Conservation (phyloP, 2,888 invertebrate species). For the Acanthococcus lagerstroemiae region DNA sequence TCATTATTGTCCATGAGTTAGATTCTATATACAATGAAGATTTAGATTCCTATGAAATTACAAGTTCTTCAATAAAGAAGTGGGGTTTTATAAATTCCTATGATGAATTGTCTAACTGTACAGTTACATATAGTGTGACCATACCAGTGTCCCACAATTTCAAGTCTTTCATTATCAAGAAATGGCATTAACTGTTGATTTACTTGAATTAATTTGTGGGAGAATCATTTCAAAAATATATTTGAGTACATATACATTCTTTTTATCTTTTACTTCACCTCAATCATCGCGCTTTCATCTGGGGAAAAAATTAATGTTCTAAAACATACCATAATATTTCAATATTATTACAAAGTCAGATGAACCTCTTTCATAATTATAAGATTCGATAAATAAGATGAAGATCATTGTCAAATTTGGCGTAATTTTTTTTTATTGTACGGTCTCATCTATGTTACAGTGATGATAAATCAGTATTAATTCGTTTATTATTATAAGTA, state of each 20-base stretch:
- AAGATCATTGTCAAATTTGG: neutral
- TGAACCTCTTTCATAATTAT: neutral
- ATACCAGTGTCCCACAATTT: neutral
- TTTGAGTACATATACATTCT: neutral
- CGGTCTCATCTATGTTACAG: neutral
- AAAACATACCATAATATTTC: neutral
- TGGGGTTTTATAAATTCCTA: neutral
- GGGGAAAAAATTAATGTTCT: neutral
- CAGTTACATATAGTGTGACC: neutral
- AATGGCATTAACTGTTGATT: neutral
- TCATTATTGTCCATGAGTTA: neutral
- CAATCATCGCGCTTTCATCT: neutral
- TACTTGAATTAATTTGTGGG: neutral
- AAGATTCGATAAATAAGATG: neutral
- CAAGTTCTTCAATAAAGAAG: neutral
- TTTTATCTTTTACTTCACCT: neutral
- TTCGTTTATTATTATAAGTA: too few relatives aligned
- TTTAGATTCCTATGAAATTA: neutral
- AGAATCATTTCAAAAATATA: neutral
- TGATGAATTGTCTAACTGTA: neutral
- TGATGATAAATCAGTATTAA: neutral
- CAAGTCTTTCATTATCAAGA: neutral
- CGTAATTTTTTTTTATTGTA: neutral
- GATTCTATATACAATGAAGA: neutral
- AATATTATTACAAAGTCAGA: neutral